Base-by-base conservation (phyloP, 2,888 invertebrate species). In the Cabera pusaria region DNA sequence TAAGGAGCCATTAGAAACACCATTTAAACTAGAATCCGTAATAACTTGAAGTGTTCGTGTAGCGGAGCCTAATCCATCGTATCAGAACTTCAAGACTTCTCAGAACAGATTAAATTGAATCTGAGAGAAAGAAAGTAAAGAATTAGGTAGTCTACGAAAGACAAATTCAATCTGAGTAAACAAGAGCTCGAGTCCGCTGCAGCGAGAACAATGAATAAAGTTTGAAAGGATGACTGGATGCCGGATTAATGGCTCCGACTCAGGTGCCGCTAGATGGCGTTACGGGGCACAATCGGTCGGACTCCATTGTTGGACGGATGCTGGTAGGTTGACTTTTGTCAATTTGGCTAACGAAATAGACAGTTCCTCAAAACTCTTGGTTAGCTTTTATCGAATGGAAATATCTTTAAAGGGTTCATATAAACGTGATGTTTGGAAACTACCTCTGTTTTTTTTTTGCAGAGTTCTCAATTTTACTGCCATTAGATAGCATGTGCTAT, bases 191-290 rank as follows among this genome's bases (percentile, higher is more conserved):
- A 27, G 52, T 49, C 61, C 64, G 61, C 40, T 74, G 76, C 72
- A 74, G 66, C 57, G 64, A 67, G 62, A 77, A 79, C 80, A 82
- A 81, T 84, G 77, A 78, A 74, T 72, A 75, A 79, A 83, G 75
- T 83, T 83, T 74, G 70, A 77, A 73, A 72, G 71, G 67, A 45
- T 39, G 16, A 36, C 59, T 64, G 67, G 64, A 52, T 56, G 52
- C 64, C 44, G 65, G 68, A 69, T 46, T 42, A 45, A 72, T 67
- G 54, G 53, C 61, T 49, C 39, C 51, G 66, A 64, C 72, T 74
- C 75, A 75, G 76, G 75, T 74, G 74, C 57, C 52, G 43, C 63
- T 58, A 59, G 65, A 58, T 67, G 68, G 57, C 62, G 57, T 51
- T 56, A 50, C 40, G 46, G 53, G 56, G 50, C 49, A 56, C 59